Percentiles rank a stretch among this genome's conserved stretches.
These are phyloP conservation scores for Mamestra brassicae DNA, from an alignment of 2,888 invertebrate species.

Conservation along the genomic window DNA sequence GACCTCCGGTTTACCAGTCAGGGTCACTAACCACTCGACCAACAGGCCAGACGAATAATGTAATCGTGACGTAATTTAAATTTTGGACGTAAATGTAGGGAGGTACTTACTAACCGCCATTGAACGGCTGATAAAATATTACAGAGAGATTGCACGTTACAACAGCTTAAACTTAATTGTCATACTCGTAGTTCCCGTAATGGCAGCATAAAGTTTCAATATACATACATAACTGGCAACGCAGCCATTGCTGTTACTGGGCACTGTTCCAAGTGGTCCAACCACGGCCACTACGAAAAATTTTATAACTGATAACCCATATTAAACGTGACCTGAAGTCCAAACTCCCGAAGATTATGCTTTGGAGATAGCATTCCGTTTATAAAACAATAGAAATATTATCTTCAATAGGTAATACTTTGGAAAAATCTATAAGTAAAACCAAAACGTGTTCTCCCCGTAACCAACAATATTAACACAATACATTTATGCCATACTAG, in stretches of 20 bases:
- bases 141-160: background rate
- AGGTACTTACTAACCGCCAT: background rate
- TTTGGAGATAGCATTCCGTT: background rate
- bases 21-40: no score
- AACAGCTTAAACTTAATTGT: slow-evolving; percentile 2
- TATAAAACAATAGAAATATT: background rate
- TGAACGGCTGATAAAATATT: no score
- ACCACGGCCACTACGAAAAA: slow-evolving; percentile 1
- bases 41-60: no score
- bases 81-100: background rate
- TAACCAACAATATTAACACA: no score
- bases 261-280: slow-evolving; percentile 46
- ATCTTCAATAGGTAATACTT: background rate
- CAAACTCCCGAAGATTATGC: slow-evolving; percentile 11
- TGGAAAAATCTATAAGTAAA: no score
- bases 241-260: slow-evolving; percentile 18
- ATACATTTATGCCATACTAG: no score
- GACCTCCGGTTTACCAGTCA: no score
- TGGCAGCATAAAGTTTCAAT: slow-evolving; percentile 40
- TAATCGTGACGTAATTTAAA: background rate
- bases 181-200: slow-evolving; percentile 14
- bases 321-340: slow-evolving; percentile 38
- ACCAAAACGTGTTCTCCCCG: no score
- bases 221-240: slow-evolving; percentile 12
- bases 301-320: slow-evolving; percentile 34